These are phyloP conservation scores for Numida meleagris DNA, from an alignment of 2,113 vertebrate species.

Conservation along the genomic window DNA sequence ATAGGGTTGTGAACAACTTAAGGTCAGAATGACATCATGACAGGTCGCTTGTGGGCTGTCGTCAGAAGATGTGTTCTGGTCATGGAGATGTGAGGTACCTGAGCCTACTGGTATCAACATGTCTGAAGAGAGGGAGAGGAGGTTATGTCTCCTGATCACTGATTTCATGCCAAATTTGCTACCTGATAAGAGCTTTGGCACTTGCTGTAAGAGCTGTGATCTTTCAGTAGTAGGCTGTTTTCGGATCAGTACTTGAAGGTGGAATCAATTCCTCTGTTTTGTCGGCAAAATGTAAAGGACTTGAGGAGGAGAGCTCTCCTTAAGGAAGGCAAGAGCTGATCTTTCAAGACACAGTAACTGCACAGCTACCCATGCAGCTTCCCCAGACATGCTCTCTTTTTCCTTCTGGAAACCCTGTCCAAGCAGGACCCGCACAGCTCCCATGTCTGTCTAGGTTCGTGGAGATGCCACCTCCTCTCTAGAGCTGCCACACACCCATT, in stretches of 20 bases:
- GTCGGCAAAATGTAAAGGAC: not conserved
- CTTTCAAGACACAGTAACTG: not conserved
- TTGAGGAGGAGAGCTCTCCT: not conserved
- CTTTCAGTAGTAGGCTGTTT: not conserved
- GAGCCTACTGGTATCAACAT: not conserved
- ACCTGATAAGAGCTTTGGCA: not conserved
- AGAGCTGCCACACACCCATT: not conserved
- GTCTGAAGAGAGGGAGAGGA: not conserved
- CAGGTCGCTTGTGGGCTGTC: accelerated
- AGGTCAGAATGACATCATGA: not conserved
- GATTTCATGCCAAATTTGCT: not conserved
- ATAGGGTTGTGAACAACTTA: not conserved
- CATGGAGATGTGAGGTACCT: not conserved
- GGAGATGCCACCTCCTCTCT: not conserved
- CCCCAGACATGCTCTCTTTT: not conserved
- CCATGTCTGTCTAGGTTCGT: not conserved
- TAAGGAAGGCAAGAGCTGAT: not conserved
- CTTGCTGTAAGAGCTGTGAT: not conserved
- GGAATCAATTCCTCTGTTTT: not conserved
- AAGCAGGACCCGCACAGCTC: not conserved
- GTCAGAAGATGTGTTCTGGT: not conserved
- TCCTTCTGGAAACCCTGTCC: not conserved
- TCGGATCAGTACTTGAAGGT: not conserved
- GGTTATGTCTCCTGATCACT: not conserved
- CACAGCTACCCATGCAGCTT: not conserved